Evolutionary conservation across 2,113 vertebrate genomes (phyloP), one percentile per base, ranked within the genome.

Genomic region (Stigmatopora nigra): DNA sequence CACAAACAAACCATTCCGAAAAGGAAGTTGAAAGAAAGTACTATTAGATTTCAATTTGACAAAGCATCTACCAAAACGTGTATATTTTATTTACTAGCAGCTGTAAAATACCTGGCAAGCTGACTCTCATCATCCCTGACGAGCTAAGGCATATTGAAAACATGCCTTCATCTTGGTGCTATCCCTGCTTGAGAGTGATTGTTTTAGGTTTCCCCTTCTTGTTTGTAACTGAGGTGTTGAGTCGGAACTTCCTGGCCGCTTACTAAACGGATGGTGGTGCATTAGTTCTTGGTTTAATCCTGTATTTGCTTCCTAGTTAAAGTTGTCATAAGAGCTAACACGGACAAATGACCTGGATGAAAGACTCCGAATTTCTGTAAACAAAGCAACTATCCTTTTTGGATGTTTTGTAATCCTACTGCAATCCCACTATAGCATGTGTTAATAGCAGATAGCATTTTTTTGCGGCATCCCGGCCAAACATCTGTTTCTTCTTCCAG

Each of bases 231-330:
- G 78, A 7, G 72, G 73, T 63, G 67, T 65, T 48, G 67, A 70
- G 61, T 65, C 64, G 71, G 17, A 63, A 64, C 64, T 68, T 63
- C 72, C 69, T 77, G 48, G 60, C 13, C 31, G 31, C 67, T 83
- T 78, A 63, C 80, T 66, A 69, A 69, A 57, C 59, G 67, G 52
- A 74, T 49, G 70, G 31, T 69, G 67, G 55, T 68, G 64, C 66
- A 73, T 78, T 71, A 69, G 73, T 68, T 69, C 68, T 65, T 68
- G 20, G 64, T 83, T 87, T 80, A 70, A 80, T 78, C 73, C 75
- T 12, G 78, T 81, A 14, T 89, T 81, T 82, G 60, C 62, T 69
- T 70, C 64, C 72, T 71, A 79, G 85, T 84, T 81, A 77, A 67
- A 74, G 73, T 66, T 49, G 25, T 73, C 71, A 70, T 72, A 70